phyloP scores from a whole-genome alignment of 1,140 invertebrate genomes.

The Steinernema feltiae region DNA sequence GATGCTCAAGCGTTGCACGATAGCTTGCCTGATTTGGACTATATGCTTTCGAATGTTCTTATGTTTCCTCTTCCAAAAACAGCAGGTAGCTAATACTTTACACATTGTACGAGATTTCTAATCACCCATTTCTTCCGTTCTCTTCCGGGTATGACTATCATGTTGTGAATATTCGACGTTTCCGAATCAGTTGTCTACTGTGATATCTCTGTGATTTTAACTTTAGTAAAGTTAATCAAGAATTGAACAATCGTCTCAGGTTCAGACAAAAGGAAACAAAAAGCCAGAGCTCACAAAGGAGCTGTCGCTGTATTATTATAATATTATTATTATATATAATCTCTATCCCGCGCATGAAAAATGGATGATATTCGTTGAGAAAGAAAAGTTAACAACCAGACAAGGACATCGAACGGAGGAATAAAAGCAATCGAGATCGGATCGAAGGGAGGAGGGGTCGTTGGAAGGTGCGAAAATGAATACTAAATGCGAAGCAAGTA shows the following conservation, averaged over 20 bases:
- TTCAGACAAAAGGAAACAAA: no score
- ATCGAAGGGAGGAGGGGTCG: neutral
- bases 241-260: no score
- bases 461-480: neutral
- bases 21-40: conserved; percentile 29
- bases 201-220: conserved; percentile 13
- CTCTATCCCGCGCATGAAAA: conserved; percentile 15
- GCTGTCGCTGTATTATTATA: neutral
- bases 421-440: conserved; percentile 14
- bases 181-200: neutral
- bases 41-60: conserved; percentile 31
- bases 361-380: neutral
- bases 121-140: conserved; percentile 5
- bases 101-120: neutral
- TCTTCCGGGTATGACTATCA: neutral
- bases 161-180: neutral
- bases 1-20: conserved; percentile 34
- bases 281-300: no score
- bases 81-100: neutral
- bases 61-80: conserved; percentile 5
- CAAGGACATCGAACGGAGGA: conserved; percentile 1
- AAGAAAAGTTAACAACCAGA: conserved; percentile 8
- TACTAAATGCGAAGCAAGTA: neutral
- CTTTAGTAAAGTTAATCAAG: neutral
- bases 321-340: conserved; percentile 9